Conservation (phyloP, 2,113 vertebrate genomes). For the Odontophorus gujanensis region DNA sequence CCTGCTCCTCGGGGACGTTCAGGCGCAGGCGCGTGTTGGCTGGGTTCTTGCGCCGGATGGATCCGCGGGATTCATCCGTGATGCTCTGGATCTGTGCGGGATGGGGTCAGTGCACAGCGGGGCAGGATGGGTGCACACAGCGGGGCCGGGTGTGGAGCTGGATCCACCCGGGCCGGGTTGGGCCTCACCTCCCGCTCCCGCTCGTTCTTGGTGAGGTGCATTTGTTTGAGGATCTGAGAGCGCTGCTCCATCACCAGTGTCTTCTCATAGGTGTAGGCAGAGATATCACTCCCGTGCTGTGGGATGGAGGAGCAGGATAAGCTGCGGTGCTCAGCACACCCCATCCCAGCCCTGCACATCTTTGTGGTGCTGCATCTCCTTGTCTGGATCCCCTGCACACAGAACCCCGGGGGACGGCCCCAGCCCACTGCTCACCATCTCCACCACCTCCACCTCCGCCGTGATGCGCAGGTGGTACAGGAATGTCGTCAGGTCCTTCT, state of each 20-base stretch:
- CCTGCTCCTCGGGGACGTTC: conserved; percentile 88
- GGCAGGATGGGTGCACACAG: accelerated
- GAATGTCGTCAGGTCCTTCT: conserved; percentile 97
- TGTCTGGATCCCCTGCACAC: background rate
- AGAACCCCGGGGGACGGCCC: background rate
- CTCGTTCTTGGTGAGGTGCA: conserved; percentile 97
- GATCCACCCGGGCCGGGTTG: background rate
- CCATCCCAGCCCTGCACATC: background rate
- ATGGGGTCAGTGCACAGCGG: background rate
- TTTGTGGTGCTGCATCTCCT: no score
- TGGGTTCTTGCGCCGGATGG: conserved; percentile 94
- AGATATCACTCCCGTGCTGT: conserved; percentile 98
- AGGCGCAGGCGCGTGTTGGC: conserved; percentile 89
- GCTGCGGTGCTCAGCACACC: background rate
- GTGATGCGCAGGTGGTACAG: conserved; percentile 97
- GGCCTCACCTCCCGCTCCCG: conserved; percentile 91
- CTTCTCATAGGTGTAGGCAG: conserved; percentile 98
- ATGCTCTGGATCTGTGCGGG: conserved; percentile 93
- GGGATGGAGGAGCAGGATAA: background rate
- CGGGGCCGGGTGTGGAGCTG: accelerated
- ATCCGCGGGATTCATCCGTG: conserved; percentile 94
- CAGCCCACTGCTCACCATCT: conserved; percentile 86
- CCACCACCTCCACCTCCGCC: conserved; percentile 95
- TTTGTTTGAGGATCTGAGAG: conserved; percentile 98
- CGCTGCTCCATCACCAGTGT: conserved; percentile 98